A percentile compares a stretch with the other conserved stretches of the same genome.
phyloP scores from a whole-genome alignment of 2,797 vertebrate genomes.

The Dromococcyx pavoninus region DNA sequence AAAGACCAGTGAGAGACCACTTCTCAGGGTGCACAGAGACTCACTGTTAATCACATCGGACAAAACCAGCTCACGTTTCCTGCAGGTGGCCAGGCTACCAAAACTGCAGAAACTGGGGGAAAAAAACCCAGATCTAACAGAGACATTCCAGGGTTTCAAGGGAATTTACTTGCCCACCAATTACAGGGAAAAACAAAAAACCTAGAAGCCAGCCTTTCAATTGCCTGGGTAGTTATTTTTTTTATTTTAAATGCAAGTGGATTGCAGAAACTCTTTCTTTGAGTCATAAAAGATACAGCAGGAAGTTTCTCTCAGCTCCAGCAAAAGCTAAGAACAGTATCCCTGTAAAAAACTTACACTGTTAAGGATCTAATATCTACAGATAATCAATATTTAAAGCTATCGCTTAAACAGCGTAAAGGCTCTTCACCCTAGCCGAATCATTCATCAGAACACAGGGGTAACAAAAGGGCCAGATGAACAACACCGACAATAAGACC shows the following conservation, averaged over 20 bases:
- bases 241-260: background rate
- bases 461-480: background rate
- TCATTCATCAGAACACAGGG: background rate
- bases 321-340: background rate
- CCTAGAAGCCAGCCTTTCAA: background rate
- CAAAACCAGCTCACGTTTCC: background rate
- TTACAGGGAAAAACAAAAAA: background rate
- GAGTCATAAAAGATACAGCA: background rate
- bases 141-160: background rate
- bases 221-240: background rate
- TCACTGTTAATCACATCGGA: conserved; percentile 11
- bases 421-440: background rate
- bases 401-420: background rate
- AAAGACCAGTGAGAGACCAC: background rate
- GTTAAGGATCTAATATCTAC: background rate
- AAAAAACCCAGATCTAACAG: background rate
- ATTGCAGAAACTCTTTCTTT: background rate
- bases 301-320: background rate
- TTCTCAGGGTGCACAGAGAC: background rate
- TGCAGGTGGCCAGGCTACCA: conserved; percentile 37
- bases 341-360: background rate
- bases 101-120: background rate
- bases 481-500: background rate
- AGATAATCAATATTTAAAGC: background rate
- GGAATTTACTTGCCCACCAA: background rate